A percentile compares a stretch with the other conserved stretches of the same genome.
These are phyloP conservation scores for Mionectes macconnelli DNA, from an alignment of 2,113 vertebrate species.

Conservation along the genomic window DNA sequence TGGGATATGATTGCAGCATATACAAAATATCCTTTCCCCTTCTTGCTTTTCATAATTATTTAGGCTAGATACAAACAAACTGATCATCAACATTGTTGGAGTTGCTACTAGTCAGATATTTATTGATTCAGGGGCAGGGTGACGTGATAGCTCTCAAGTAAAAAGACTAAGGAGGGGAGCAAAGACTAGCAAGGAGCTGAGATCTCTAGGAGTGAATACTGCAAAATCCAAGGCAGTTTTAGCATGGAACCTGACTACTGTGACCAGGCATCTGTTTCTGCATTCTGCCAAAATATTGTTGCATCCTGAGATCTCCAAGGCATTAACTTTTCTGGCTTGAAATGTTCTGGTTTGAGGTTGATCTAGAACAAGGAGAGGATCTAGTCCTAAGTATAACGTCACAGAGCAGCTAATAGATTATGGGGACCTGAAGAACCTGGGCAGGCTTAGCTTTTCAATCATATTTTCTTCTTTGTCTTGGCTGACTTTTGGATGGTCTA, in stretches of 20 bases:
- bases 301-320: not conserved
- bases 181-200: not conserved
- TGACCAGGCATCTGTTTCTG: not conserved
- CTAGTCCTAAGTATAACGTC: not conserved
- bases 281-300: not conserved
- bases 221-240: not conserved
- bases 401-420: not conserved
- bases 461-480: not conserved
- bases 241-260: not conserved
- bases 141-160: not conserved
- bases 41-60: not conserved
- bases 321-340: not conserved
- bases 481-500: not conserved
- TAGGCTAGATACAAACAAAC: not conserved
- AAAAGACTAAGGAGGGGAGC: not conserved
- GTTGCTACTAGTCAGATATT: not conserved
- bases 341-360: not conserved
- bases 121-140: not conserved
- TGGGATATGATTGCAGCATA: not conserved
- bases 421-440: not conserved
- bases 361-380: not conserved
- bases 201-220: not conserved
- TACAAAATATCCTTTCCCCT: not conserved
- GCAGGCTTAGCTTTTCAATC: not conserved
- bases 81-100: not conserved